phyloP scores from a whole-genome alignment of 2,888 invertebrate species.

The Trissoscelio sp. region DNA sequence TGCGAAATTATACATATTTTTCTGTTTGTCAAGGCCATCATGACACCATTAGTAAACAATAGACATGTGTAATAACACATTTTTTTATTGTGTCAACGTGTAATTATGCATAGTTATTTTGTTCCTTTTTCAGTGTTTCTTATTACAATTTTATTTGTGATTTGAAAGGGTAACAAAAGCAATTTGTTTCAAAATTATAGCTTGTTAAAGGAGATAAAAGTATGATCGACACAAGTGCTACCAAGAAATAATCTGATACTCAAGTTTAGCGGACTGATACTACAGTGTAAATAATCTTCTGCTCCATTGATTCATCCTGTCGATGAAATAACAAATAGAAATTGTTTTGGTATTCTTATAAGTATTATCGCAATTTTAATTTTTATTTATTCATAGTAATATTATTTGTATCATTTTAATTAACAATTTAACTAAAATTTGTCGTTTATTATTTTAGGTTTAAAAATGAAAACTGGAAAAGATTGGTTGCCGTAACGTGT shows the following conservation, averaged over 20 bases:
- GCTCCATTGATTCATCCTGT: conserved; percentile 11
- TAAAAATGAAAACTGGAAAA: neutral
- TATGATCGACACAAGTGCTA: conserved; percentile 8
- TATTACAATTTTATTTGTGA: neutral
- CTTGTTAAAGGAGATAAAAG: conserved; percentile 4
- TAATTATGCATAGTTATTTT: too few relatives aligned
- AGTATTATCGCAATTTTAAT: too few relatives aligned
- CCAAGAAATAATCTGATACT: conserved; percentile 18
- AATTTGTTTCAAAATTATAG: conserved; percentile 13
- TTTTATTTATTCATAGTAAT: too few relatives aligned
- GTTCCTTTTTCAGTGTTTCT: too few relatives aligned
- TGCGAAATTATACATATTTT: neutral
- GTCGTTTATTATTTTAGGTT: too few relatives aligned
- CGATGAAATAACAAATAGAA: neutral
- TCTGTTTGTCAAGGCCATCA: neutral
- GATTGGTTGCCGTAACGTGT: neutral
- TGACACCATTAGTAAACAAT: conserved; percentile 24
- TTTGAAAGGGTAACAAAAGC: neutral
- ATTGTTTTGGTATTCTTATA: conserved; percentile 16
- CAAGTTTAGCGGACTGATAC: neutral
- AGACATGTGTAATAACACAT: too few relatives aligned
- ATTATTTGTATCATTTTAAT: too few relatives aligned
- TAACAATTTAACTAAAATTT: too few relatives aligned
- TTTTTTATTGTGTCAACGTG: too few relatives aligned
- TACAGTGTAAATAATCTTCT: conserved; percentile 26